Conservation (phyloP, 2,113 vertebrate species). For the Dromaius novaehollandiae region DNA sequence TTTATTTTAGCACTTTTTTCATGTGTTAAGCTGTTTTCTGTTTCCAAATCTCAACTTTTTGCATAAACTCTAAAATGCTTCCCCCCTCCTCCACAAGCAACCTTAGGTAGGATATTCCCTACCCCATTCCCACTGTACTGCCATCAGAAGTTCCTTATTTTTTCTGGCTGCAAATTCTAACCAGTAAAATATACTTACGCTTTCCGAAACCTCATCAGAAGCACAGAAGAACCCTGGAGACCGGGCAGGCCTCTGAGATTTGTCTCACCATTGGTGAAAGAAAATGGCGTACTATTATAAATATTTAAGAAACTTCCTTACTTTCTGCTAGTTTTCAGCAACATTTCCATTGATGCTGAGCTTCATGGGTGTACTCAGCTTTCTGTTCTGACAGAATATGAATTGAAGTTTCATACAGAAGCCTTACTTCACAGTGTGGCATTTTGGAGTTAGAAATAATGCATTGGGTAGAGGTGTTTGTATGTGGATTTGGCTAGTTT, state of each 20-base stretch:
- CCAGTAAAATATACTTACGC: not conserved
- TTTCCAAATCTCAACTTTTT: not conserved
- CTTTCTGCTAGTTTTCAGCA: not conserved
- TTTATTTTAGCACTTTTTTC: not conserved
- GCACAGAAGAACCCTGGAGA: not conserved
- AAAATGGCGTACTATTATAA: not conserved
- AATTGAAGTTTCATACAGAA: not conserved
- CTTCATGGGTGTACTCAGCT: not conserved
- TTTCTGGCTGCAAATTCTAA: not conserved
- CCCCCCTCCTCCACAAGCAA: not conserved
- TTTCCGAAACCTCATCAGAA: not conserved
- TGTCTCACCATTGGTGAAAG: not conserved
- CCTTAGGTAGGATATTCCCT: not conserved
- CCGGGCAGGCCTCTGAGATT: not conserved
- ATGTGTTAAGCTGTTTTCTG: not conserved
- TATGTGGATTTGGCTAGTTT: not conserved
- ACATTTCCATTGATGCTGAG: fast-evolving
- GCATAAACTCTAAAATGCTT: not conserved
- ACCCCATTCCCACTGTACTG: not conserved
- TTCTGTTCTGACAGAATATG: not conserved
- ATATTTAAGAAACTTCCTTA: not conserved
- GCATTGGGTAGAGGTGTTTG: fast-evolving
- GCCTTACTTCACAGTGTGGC: not conserved
- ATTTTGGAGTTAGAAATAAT: not conserved
- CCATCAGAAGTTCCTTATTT: not conserved